These are phyloP conservation scores for Acanthornis magna DNA, from an alignment of 2,797 vertebrate species.

Conservation along the genomic window DNA sequence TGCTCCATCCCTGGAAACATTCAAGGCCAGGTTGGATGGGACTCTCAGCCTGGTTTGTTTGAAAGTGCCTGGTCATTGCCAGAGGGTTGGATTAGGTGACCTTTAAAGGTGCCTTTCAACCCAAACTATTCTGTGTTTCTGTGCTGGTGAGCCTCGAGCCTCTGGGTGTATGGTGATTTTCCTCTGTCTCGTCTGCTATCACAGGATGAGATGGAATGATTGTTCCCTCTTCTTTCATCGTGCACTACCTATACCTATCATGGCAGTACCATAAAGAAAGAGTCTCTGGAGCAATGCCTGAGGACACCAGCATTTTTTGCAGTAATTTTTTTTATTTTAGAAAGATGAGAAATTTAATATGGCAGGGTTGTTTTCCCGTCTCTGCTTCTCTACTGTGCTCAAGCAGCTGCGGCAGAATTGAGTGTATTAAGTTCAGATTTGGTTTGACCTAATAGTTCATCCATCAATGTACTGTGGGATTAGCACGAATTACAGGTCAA, in stretches of 20 bases:
- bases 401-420: background rate
- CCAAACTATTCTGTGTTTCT: background rate
- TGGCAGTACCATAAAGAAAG: background rate
- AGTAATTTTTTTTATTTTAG: background rate
- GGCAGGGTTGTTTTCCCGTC: background rate
- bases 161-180: background rate
- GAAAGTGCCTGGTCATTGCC: background rate
- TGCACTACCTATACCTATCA: background rate
- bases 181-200: background rate
- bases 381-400: background rate
- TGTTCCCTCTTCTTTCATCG: background rate
- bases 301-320: background rate
- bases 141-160: background rate
- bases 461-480: background rate
- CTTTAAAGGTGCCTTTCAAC: background rate
- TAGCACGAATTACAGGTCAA: background rate
- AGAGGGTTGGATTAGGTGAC: background rate
- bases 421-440: background rate
- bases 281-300: fast-evolving
- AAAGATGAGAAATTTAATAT: background rate
- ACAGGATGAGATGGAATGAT: background rate
- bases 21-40: background rate
- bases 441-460: background rate
- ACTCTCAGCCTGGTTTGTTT: background rate
- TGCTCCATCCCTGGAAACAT: background rate